Evolutionary conservation across 2,113 vertebrate species (phyloP).

Genomic region (Pao palembangensis): DNA sequence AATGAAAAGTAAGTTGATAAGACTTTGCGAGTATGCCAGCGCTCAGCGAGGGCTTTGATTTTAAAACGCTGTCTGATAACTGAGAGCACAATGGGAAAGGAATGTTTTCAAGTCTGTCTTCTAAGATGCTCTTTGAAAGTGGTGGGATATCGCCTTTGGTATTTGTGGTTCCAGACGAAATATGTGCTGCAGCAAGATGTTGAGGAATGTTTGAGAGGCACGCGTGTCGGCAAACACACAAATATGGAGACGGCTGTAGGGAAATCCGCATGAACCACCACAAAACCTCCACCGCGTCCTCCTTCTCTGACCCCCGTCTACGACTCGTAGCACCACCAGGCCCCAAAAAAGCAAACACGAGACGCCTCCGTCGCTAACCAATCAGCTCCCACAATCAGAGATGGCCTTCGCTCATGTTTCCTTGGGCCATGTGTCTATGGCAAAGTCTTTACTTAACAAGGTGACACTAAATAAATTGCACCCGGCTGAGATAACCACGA

Average conservation of each 20-base stretch:
- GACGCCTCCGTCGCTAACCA: conserved; percentile 53
- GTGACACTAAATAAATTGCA: conserved; percentile 75
- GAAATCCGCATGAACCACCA: neutral
- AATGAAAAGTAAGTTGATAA: conserved; percentile 71
- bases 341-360: conserved; percentile 40
- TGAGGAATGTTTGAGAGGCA: neutral
- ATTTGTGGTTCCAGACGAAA: neutral
- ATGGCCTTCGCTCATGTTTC: conserved; percentile 55
- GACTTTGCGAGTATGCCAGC: conserved; percentile 19
- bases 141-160: neutral
- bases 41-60: conserved; percentile 15
- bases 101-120: conserved; percentile 2
- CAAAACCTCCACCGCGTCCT: conserved; percentile 5
- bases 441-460: conserved; percentile 64
- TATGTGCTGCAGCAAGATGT: neutral
- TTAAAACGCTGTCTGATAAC: conserved; percentile 60
- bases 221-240: neutral
- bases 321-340: conserved; percentile 41
- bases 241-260: neutral
- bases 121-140: conserved; percentile 19
- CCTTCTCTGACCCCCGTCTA: conserved; percentile 34
- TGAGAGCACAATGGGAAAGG: conserved; percentile 17
- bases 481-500: conserved; percentile 62
- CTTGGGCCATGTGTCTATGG: conserved; percentile 60
- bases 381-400: conserved; percentile 56